Percentiles rank a stretch among this genome's conserved stretches.
phyloP scores from a whole-genome alignment of 2,113 vertebrate species.

The Paramisgurnus dabryanus region DNA sequence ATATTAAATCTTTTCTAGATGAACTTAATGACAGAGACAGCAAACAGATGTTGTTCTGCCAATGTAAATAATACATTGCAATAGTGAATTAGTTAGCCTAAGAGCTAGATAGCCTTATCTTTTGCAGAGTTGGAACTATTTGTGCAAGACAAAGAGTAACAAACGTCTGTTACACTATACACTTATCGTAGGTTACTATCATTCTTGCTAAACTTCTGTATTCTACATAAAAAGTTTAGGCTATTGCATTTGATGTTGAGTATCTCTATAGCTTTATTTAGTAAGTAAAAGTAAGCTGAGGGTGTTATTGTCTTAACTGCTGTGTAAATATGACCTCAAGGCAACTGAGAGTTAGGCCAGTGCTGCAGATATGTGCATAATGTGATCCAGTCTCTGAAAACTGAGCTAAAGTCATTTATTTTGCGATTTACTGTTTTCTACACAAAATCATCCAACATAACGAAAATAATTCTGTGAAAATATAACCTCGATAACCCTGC shows the following conservation, averaged over 20 bases:
- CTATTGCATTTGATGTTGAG: not conserved
- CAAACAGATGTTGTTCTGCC: not conserved
- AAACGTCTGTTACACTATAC: not conserved
- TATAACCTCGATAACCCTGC: too few relatives aligned
- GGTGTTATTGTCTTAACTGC: slow-evolving; percentile 8
- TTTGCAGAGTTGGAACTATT: not conserved
- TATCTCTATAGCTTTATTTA: not conserved
- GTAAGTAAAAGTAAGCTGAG: not conserved
- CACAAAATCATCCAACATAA: too few relatives aligned
- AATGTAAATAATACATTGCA: not conserved
- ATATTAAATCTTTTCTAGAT: not conserved
- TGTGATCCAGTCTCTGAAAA: too few relatives aligned
- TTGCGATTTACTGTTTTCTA: too few relatives aligned
- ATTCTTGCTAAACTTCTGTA: not conserved
- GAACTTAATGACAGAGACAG: not conserved
- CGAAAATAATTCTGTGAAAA: too few relatives aligned
- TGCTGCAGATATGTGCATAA: not conserved
- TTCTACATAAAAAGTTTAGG: not conserved
- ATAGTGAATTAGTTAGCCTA: not conserved
- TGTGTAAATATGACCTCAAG: slow-evolving; percentile 22
- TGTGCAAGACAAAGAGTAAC: not conserved
- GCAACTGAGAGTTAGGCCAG: not conserved
- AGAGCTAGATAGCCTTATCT: slow-evolving; percentile 4
- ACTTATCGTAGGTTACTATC: not conserved
- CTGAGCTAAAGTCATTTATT: too few relatives aligned